A percentile compares a stretch with the other conserved stretches of the same genome.
These are phyloP conservation scores for Scrobipalpa costella DNA, from an alignment of 2,888 invertebrate species.

Conservation along the genomic window DNA sequence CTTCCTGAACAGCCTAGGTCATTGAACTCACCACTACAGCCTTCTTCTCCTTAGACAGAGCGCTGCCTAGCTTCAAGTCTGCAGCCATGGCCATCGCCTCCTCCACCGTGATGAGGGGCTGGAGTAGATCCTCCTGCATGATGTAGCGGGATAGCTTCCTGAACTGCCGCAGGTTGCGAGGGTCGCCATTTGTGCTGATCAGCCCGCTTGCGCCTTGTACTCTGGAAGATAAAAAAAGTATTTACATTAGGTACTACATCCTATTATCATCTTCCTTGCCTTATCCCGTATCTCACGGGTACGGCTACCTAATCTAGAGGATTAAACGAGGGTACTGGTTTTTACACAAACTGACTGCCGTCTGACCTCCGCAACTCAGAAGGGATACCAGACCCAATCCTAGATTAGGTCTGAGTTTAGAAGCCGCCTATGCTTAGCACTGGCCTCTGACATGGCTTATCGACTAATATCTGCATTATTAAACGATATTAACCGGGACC, in stretches of 20 bases:
- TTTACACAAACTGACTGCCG: no score
- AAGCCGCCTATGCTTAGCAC: no score
- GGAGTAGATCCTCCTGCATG: conserved; percentile 94
- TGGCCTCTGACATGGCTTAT: no score
- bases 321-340: no score
- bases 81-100: conserved; percentile 95
- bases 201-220: conserved; percentile 85
- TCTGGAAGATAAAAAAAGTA: conserved; percentile 63
- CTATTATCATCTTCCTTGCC: no score
- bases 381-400: no score
- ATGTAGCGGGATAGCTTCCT: conserved; percentile 95
- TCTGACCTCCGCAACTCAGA: no score
- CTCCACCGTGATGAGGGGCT: conserved; percentile 92
- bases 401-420: no score
- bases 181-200: conserved; percentile 89
- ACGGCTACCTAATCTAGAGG: no score
- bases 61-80: conserved; percentile 90
- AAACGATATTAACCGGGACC: no score
- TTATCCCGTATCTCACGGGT: no score
- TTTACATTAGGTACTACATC: not conserved
- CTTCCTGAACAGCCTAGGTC: not conserved
- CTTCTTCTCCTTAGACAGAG: conserved; percentile 83
- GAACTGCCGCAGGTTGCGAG: conserved; percentile 88
- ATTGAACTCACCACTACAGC: conserved; percentile 82
- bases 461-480: no score